phyloP scores from a whole-genome alignment of 2,113 vertebrate species.

The Okapia johnstoni region DNA sequence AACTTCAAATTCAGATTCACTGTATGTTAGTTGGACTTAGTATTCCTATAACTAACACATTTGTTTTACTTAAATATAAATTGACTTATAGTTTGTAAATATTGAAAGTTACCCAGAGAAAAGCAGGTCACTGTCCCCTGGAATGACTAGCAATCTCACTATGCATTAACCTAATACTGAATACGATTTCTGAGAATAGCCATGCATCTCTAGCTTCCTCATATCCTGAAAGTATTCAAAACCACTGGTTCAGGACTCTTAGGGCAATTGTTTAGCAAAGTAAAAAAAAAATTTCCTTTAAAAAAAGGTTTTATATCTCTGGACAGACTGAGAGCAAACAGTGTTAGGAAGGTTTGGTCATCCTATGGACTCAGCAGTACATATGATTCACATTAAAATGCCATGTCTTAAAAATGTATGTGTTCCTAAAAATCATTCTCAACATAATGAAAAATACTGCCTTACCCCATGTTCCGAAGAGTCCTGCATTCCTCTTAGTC shows the following conservation, averaged over 20 bases:
- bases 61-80: background rate
- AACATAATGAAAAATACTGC: conserved; percentile 25
- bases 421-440: conserved; percentile 21
- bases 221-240: background rate
- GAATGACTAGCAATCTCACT: background rate
- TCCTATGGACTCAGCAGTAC: background rate
- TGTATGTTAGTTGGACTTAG: background rate
- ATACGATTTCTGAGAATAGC: background rate
- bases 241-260: background rate
- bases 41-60: background rate
- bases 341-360: background rate
- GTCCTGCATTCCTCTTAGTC: background rate
- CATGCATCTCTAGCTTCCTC: background rate
- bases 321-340: background rate
- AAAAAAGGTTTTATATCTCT: background rate
- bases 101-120: background rate
- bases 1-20: background rate
- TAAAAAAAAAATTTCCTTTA: background rate
- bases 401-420: background rate
- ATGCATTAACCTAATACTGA: background rate
- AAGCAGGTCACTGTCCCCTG: background rate
- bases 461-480: conserved; percentile 33
- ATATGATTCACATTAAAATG: conserved; percentile 54
- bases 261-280: background rate
- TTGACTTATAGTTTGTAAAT: background rate